phyloP scores from a whole-genome alignment of 2,797 vertebrate genomes.

The Vultur gryphus region DNA sequence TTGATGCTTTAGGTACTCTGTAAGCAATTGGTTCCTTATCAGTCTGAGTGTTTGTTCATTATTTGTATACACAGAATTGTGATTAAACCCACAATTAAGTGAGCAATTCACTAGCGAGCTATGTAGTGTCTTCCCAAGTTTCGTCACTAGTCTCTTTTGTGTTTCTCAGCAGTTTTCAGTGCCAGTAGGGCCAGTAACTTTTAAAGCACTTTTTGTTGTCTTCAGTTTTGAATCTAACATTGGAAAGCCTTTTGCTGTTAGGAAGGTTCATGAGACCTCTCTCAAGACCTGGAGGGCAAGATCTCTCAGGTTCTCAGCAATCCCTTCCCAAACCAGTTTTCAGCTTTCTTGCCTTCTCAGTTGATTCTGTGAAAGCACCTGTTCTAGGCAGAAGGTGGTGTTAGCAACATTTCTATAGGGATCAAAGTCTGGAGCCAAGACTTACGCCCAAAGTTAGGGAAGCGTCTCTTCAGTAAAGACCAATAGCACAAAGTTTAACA shows the following conservation, averaged over 20 bases:
- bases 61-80: neutral
- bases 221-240: neutral
- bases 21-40: neutral
- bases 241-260: neutral
- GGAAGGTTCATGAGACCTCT: neutral
- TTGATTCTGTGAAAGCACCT: neutral
- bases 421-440: neutral
- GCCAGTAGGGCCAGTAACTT: neutral
- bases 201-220: neutral
- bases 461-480: neutral
- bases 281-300: neutral
- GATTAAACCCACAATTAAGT: neutral
- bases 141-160: neutral
- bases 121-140: neutral
- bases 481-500: neutral
- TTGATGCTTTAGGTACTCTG: neutral
- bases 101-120: neutral
- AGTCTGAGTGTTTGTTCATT: neutral
- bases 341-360: neutral
- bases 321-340: neutral
- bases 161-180: neutral
- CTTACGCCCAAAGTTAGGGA: neutral
- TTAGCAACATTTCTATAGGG: neutral
- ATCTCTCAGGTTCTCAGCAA: neutral
- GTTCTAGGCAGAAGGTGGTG: neutral